Evolutionary conservation across 2,888 invertebrate species (phyloP).

Genomic region (Lepidochitona cinerea): DNA sequence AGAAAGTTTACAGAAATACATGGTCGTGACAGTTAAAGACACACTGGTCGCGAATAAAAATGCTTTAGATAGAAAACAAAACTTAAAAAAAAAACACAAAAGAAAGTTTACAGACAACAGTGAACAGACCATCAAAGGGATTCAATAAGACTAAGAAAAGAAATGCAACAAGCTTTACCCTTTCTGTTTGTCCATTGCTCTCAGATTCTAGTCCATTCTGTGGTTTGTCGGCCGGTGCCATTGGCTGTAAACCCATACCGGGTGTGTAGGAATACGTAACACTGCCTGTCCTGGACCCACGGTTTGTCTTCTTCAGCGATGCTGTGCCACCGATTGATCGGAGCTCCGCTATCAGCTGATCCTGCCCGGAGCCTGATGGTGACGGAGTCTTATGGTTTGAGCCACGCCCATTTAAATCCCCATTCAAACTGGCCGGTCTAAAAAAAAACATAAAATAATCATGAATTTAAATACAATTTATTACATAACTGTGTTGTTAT

Average conservation of each 20-base stretch:
- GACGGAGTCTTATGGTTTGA: background rate
- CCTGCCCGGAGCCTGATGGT: background rate
- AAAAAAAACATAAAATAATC: background rate
- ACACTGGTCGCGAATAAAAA: too few species aligned
- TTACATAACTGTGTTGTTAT: too few species aligned
- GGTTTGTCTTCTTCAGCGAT: slow-evolving; percentile 76
- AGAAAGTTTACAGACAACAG: too few species aligned
- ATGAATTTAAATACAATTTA: too few species aligned
- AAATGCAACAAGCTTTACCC: background rate
- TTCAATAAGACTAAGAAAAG: background rate
- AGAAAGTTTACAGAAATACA: too few species aligned
- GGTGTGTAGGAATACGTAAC: background rate
- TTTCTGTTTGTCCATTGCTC: background rate
- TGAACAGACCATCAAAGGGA: too few species aligned
- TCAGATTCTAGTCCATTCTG: background rate
- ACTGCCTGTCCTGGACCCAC: background rate
- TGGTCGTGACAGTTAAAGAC: too few species aligned
- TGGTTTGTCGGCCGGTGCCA: background rate
- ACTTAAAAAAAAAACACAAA: too few species aligned
- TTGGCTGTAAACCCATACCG: background rate
- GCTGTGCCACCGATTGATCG: slow-evolving; percentile 93
- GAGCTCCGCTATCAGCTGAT: slow-evolving; percentile 87
- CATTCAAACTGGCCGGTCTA: background rate
- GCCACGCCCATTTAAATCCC: background rate
- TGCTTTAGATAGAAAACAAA: too few species aligned